Evolutionary conservation across 64 coral and sea anemone genomes (phyloP).

Genomic region (Actinia tenebrosa): DNA sequence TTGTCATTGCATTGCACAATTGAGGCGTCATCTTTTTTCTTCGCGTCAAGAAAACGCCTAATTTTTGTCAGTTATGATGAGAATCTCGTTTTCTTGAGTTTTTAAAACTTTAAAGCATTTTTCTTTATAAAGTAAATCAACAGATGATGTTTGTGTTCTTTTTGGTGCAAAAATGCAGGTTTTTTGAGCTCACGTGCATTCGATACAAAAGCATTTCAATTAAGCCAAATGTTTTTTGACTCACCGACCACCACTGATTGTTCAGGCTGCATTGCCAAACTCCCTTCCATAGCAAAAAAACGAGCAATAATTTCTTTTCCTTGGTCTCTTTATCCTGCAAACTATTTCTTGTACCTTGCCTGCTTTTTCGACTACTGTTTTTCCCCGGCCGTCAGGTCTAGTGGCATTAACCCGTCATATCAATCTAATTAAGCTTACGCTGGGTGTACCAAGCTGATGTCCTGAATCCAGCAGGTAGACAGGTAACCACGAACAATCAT

Average conservation of each 20-base stretch:
- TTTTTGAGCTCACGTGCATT: slow-evolving; percentile 6
- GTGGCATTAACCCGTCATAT: slow-evolving; percentile 3
- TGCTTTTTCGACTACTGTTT: not conserved
- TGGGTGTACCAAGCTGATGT: not conserved
- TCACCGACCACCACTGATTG: not conserved
- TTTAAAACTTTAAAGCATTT: not conserved
- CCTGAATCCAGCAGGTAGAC: slow-evolving; percentile 18
- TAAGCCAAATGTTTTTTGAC: slow-evolving; percentile 2
- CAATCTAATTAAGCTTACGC: slow-evolving; percentile 6
- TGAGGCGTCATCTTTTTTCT: not conserved
- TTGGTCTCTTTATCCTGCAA: not conserved
- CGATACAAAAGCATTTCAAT: not conserved
- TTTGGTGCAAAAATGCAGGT: not conserved
- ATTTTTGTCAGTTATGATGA: not conserved
- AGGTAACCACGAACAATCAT: not conserved
- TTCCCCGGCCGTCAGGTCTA: not conserved
- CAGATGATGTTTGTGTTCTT: not conserved
- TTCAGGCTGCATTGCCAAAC: not conserved
- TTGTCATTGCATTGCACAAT: not conserved
- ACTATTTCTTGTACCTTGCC: too few species aligned
- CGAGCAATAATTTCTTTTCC: not conserved
- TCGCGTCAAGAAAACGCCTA: not conserved
- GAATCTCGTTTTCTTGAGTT: not conserved
- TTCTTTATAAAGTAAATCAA: not conserved
- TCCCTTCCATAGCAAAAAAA: not conserved